Base-by-base conservation (phyloP, 2,113 vertebrate genomes). In the Anolis carolinensis region DNA sequence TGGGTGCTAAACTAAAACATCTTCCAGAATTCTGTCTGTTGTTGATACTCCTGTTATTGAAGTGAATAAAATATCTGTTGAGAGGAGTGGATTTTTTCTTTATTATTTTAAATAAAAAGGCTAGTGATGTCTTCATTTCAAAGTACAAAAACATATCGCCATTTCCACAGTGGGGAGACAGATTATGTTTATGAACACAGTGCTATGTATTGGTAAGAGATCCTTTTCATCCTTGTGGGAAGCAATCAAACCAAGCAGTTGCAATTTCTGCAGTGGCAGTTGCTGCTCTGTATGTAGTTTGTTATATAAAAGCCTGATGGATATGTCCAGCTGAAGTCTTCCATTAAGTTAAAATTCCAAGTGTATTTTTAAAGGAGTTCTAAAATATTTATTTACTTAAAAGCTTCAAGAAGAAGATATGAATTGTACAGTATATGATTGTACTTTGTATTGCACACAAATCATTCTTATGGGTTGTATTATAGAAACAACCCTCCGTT, bases 181-280 rank as follows among this genome's bases (percentile, higher is more conserved):
- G 62, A 63, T 90, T 83, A 74, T 86, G 9, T 27, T 44, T 75
- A 30, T 27, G 82, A n/a, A 74, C 83, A 0, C 44, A 20, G 83
- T 82, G 77, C 34, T 73, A 18, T 82, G 1, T 48, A 27, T 79
- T 79, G 14, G 23, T 88, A 80, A 90, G 81, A 76, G 71, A 71
- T 4, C 20, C 16, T 76, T 86, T 89, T 92, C 23, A n/a, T 93
- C 11, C 20, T 86, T 59, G 23, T 81, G 59, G 86, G 82, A 92
- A 86, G 78, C 32, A 74, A 76, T 81, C 1, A 20, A 83, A 92
- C 84, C 78, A 87, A 89, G 79, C 71, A 88, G 18, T 85, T 67
- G 32, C 34, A 87, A 79, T 87, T 88, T 91, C n/a, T 70, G 63
- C 50, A 91, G 81, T 30, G 21, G 10, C 44, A 72, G 1, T 86